Evolutionary conservation across 2,797 vertebrate species (phyloP).

Genomic region (Cichlasoma orientale): DNA sequence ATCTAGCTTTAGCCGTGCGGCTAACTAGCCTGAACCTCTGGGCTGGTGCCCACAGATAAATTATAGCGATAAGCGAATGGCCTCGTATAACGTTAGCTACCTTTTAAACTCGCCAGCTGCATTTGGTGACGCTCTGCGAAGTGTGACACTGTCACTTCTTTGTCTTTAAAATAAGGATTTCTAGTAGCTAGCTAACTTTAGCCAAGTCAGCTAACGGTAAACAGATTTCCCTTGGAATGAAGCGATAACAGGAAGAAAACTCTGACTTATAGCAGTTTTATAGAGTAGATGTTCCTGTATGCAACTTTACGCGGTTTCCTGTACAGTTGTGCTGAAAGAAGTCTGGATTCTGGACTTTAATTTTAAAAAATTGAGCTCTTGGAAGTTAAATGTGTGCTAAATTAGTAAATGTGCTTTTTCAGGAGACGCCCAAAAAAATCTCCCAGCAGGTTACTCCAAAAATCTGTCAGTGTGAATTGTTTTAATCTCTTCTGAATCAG

Average conservation of each 20-base stretch:
- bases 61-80: neutral
- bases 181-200: slow-evolving; percentile 57
- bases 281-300: neutral
- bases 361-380: neutral
- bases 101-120: neutral
- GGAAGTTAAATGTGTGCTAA: neutral
- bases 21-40: slow-evolving; percentile 61
- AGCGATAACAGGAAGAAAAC: neutral
- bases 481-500: neutral
- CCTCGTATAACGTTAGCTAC: neutral
- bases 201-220: slow-evolving; percentile 57
- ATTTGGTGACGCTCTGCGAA: neutral
- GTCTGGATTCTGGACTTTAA: neutral
- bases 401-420: neutral
- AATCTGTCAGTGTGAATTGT: neutral
- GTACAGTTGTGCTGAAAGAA: neutral
- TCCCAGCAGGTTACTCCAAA: neutral
- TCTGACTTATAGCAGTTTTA: neutral
- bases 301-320: neutral
- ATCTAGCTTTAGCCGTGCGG: slow-evolving; percentile 64
- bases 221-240: slow-evolving; percentile 12
- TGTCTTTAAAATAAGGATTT: slow-evolving; percentile 4
- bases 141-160: slow-evolving; percentile 20
- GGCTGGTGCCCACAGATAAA: slow-evolving; percentile 26
- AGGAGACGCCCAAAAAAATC: neutral